Percentiles rank a stretch among this genome's conserved stretches.
Evolutionary conservation across 2,797 vertebrate genomes (phyloP).

Genomic region (Threskiornis aethiopicus): DNA sequence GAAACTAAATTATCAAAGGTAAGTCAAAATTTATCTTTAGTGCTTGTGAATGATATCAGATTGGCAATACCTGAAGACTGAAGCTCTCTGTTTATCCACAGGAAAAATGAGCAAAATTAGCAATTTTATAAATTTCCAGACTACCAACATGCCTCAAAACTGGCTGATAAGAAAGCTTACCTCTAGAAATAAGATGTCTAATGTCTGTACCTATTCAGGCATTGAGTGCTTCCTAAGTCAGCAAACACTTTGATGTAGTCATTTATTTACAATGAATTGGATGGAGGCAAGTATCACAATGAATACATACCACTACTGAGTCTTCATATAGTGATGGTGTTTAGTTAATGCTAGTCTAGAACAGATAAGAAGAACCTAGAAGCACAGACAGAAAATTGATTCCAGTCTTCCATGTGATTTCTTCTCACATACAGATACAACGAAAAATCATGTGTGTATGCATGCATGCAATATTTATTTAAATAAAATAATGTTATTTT

Average conservation of each 20-base stretch:
- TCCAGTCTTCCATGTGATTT: background rate
- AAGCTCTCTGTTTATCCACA: conserved; percentile 14
- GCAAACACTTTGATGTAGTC: background rate
- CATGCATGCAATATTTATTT: background rate
- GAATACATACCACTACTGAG: background rate
- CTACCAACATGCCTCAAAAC: background rate
- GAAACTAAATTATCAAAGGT: conserved; percentile 73
- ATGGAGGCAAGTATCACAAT: background rate
- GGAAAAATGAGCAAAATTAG: background rate
- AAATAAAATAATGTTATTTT: background rate
- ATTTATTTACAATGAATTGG: background rate
- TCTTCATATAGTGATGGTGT: background rate
- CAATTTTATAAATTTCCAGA: background rate
- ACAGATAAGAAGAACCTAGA: background rate
- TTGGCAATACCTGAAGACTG: conserved; percentile 34
- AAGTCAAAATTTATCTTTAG: conserved; percentile 68
- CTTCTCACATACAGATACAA: background rate
- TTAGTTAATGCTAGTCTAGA: background rate
- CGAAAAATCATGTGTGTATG: background rate
- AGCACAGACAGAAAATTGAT: background rate
- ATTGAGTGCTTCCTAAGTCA: background rate
- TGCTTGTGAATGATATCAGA: conserved; percentile 38
- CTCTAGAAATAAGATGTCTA: background rate
- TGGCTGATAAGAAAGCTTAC: background rate
- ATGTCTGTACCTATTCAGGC: background rate